A percentile compares a stretch with the other conserved stretches of the same genome.
Conservation (phyloP, 1,140 invertebrate genomes). For the Sycophila sp. region DNA sequence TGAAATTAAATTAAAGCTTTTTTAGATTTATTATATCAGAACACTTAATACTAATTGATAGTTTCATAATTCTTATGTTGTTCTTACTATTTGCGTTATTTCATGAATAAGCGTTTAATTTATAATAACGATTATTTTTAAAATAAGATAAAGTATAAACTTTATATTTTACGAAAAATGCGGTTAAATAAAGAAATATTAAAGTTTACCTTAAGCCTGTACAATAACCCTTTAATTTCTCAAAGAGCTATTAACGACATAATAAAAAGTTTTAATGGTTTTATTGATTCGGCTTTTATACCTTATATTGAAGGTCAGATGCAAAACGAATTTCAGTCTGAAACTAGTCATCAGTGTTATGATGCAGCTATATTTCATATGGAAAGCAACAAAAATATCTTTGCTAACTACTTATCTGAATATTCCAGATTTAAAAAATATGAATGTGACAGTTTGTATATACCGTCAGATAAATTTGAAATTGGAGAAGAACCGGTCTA, state of each 20-base stretch:
- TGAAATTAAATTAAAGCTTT: too few relatives aligned
- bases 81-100: too few relatives aligned
- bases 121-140: too few relatives aligned
- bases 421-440: background rate
- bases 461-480: background rate
- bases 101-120: too few relatives aligned
- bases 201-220: background rate
- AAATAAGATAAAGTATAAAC: too few relatives aligned
- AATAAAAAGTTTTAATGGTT: background rate
- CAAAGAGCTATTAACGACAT: background rate
- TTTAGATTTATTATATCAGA: too few relatives aligned
- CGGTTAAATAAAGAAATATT: background rate
- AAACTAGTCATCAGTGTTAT: background rate
- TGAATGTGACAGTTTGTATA: background rate
- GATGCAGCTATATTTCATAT: too few relatives aligned
- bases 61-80: too few relatives aligned
- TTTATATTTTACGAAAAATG: too few relatives aligned
- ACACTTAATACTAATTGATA: too few relatives aligned
- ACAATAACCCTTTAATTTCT: background rate
- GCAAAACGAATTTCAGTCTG: background rate
- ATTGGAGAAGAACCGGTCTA: background rate
- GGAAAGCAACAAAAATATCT: background rate
- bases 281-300: background rate
- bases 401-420: background rate
- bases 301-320: background rate